phyloP scores from a whole-genome alignment of 92 coral and sea anemone genomes.

The Pocillopora meandrina region DNA sequence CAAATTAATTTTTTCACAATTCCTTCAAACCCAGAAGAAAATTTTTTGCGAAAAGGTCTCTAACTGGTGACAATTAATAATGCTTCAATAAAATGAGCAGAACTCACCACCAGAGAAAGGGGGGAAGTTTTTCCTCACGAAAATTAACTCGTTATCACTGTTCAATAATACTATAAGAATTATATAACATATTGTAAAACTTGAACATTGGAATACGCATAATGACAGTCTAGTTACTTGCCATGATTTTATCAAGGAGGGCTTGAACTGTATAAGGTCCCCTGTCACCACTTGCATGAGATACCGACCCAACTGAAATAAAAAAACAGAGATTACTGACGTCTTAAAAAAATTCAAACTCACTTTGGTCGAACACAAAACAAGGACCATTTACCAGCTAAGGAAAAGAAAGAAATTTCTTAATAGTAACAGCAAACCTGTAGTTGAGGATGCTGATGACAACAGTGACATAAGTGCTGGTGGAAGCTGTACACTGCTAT shows the following conservation, averaged over 20 bases:
- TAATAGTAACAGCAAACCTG: neutral
- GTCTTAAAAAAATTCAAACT: neutral
- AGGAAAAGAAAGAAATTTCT: neutral
- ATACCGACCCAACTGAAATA: conserved; percentile 31
- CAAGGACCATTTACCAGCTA: neutral
- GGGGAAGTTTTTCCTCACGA: too few species aligned
- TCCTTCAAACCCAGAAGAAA: too few species aligned
- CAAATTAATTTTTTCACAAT: too few species aligned
- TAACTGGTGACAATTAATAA: too few species aligned
- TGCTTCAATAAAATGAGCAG: too few species aligned
- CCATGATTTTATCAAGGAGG: conserved; percentile 85
- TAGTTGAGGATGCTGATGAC: conserved; percentile 46
- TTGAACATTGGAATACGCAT: neutral
- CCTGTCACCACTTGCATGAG: conserved; percentile 6
- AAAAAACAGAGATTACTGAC: conserved; percentile 14
- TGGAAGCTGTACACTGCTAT: conserved; percentile 75
- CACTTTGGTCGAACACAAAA: neutral
- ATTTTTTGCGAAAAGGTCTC: too few species aligned
- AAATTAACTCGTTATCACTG: too few species aligned
- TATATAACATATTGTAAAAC: too few species aligned
- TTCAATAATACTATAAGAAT: too few species aligned
- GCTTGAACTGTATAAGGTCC: conserved; percentile 57
- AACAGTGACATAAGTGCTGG: conserved; percentile 75
- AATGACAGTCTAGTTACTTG: conserved; percentile 7
- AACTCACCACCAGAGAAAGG: too few species aligned